A percentile compares a stretch with the other conserved stretches of the same genome.
These are phyloP conservation scores for Elanus axillaris DNA, from an alignment of 2,113 vertebrate genomes.

Conservation along the genomic window DNA sequence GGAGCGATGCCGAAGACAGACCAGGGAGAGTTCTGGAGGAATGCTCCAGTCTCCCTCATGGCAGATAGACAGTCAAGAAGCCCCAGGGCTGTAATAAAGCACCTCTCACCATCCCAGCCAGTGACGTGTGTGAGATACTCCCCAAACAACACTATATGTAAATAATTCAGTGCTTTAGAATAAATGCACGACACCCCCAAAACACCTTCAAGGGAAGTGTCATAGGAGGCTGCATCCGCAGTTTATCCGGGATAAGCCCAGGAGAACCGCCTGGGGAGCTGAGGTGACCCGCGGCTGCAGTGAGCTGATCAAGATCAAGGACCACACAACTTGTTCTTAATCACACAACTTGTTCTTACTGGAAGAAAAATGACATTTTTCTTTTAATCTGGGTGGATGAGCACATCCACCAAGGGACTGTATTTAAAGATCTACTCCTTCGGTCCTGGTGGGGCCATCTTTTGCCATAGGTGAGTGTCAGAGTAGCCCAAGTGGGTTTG, in stretches of 20 bases:
- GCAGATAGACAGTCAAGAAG: not conserved
- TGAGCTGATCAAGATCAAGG: not conserved
- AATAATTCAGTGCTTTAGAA: not conserved
- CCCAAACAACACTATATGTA: not conserved
- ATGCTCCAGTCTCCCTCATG: not conserved
- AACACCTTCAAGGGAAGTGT: not conserved
- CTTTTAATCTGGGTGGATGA: too few relatives aligned
- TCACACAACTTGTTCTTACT: not conserved
- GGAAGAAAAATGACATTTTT: not conserved
- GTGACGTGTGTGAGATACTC: not conserved
- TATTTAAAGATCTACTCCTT: not conserved
- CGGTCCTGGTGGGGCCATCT: not conserved
- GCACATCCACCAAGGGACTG: not conserved
- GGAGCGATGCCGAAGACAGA: not conserved
- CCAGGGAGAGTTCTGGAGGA: not conserved
- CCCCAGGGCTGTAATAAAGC: not conserved
- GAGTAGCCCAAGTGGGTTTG: not conserved
- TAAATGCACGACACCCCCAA: not conserved
- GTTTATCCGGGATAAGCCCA: not conserved
- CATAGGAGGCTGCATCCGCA: not conserved
- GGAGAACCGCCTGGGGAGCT: accelerated
- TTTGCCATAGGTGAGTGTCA: not conserved
- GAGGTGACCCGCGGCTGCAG: not conserved
- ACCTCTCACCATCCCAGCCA: not conserved
- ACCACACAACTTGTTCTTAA: not conserved